Conservation (phyloP, 2,797 vertebrate genomes). For the Leptodactylus fallax region DNA sequence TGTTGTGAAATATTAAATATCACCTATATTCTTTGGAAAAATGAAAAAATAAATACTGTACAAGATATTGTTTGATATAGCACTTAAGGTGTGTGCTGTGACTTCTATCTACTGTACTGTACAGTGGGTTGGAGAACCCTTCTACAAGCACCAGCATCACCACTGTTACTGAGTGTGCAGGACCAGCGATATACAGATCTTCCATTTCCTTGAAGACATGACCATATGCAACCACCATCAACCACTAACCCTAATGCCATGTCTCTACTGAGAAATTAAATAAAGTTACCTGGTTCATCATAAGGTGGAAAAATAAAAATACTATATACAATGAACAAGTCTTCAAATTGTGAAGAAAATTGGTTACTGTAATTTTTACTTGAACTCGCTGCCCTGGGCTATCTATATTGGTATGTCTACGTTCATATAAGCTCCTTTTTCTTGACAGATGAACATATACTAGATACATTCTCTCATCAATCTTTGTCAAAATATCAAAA, state of each 20-base stretch:
- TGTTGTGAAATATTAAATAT: too few species aligned
- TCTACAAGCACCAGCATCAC: too few species aligned
- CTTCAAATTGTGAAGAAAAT: not conserved
- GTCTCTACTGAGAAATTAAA: not conserved
- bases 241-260: not conserved
- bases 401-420: not conserved
- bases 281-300: not conserved
- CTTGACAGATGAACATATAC: not conserved
- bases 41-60: too few species aligned
- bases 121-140: too few species aligned
- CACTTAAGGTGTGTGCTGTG: too few species aligned
- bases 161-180: too few species aligned
- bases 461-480: not conserved
- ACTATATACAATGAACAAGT: not conserved
- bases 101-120: too few species aligned
- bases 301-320: not conserved
- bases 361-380: not conserved
- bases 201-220: not conserved
- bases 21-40: too few species aligned
- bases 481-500: slow-evolving; percentile 21
- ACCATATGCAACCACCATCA: not conserved
- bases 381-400: not conserved
- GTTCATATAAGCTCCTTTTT: not conserved
- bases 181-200: too few species aligned
- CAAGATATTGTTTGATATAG: too few species aligned